These are phyloP conservation scores for Psilopsiagon aurifrons DNA, from an alignment of 2,113 vertebrate genomes.

Conservation along the genomic window DNA sequence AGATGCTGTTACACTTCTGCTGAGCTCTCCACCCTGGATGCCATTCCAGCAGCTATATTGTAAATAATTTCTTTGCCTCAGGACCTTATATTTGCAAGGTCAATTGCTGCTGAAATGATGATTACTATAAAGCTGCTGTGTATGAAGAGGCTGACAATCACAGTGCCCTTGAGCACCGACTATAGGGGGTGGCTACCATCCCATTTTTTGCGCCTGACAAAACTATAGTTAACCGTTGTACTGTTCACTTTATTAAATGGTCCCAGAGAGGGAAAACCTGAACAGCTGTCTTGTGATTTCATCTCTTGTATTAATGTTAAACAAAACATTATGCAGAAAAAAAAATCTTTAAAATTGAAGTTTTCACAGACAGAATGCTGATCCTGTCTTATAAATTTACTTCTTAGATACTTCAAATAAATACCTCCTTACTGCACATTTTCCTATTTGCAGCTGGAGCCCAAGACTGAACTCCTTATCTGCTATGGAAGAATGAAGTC, in stretches of 20 bases:
- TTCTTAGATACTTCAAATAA: not conserved
- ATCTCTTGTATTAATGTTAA: not conserved
- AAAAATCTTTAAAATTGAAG: not conserved
- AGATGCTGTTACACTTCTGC: not conserved
- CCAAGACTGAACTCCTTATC: not conserved
- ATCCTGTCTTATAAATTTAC: not conserved
- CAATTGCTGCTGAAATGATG: slow-evolving; percentile 58
- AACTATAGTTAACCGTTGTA: not conserved
- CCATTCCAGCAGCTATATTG: not conserved
- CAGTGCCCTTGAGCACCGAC: slow-evolving; percentile 39
- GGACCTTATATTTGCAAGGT: slow-evolving; percentile 57
- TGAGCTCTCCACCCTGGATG: not conserved
- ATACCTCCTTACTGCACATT: not conserved
- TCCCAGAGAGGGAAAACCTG: not conserved
- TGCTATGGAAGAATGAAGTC: not conserved
- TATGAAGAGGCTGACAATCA: slow-evolving; percentile 30
- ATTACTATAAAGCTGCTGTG: slow-evolving; percentile 41
- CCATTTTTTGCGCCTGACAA: not conserved
- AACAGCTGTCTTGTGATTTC: not conserved
- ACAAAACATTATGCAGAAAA: not conserved
- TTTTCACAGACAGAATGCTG: not conserved
- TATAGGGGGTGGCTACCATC: slow-evolving; percentile 9
- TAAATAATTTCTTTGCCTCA: slow-evolving; percentile 44
- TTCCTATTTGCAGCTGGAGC: not conserved
- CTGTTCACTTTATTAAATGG: not conserved